Conservation (phyloP, 2,888 invertebrate species). For the Drosophila eohydei region DNA sequence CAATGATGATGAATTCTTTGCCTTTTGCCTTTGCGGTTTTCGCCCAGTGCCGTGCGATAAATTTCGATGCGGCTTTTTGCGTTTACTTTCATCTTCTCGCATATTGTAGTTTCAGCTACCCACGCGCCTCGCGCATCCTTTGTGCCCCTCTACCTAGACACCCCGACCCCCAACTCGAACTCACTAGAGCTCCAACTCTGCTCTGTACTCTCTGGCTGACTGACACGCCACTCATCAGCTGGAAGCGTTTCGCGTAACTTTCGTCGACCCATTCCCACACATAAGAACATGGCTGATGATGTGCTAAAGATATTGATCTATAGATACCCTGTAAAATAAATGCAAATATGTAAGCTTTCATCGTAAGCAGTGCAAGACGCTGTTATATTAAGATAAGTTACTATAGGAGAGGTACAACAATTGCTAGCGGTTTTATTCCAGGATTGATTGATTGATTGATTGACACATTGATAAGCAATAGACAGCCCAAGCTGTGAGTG, state of each 20-base stretch:
- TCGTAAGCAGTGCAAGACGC: not conserved
- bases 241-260: slow-evolving; percentile 72
- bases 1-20: slow-evolving; percentile 76
- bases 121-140: slow-evolving; percentile 19
- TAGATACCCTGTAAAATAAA: slow-evolving; percentile 18
- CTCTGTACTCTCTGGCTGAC: slow-evolving; percentile 7
- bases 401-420: not conserved
- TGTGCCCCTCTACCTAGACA: slow-evolving; percentile 12
- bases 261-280: slow-evolving; percentile 39
- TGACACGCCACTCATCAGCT: slow-evolving; percentile 71
- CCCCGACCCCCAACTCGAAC: not conserved
- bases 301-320: no score
- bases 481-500: not conserved
- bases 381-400: not conserved
- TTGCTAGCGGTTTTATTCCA: not conserved
- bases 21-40: slow-evolving; percentile 64
- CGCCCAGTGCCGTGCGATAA: slow-evolving; percentile 47
- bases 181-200: not conserved
- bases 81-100: slow-evolving; percentile 68
- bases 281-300: no score
- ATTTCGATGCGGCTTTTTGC: slow-evolving; percentile 62
- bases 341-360: not conserved
- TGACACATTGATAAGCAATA: not conserved
- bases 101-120: slow-evolving; percentile 43
- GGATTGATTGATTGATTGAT: not conserved